Base-by-base conservation (phyloP, 1,140 invertebrate genomes). In the Leptinotarsa texana region DNA sequence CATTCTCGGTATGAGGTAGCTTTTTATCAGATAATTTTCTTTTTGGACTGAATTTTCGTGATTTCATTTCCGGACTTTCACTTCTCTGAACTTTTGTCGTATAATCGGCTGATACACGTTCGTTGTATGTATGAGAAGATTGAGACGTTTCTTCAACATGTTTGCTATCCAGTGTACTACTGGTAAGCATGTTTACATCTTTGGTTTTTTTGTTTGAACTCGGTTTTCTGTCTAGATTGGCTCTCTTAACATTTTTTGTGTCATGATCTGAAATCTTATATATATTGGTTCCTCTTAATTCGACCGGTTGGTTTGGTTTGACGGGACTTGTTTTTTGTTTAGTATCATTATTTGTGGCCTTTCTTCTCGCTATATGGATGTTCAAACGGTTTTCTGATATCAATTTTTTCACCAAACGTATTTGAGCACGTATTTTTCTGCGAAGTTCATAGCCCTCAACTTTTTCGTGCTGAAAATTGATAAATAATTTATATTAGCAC, bases 361-460 rank as follows among this genome's bases (percentile, higher is more conserved):
- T 73, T 74, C 75, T 77, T 71, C 69, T 73, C 17, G 47, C 47
- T 13, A 79, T 73, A 33, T 77, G 77, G 61, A 42, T 71, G 18
- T 86, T 81, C 22, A 85, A 83, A 74, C 87, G 87, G 42, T 79
- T 77, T 74, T 84, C 84, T 74, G 88, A 86, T 42, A 88, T 85
- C 75, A 87, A 85, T 79, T 91, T 90, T 76, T 89, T 90, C 3
- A 93, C 89, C 11, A 91, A 81, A 76, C 92, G 86, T 71, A 94
- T 93, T 84, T 94, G 92, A 11, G 92, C 88, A 76, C 93, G 88
- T 71, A 94, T 93, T 73, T 91, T 88, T 69, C 92, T 88, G 74
- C 93, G 85, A 80, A 93, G 87, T 78, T 94, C 93, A 81, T 94
- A 94, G 72, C 89, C 89, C 27, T 89, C 89, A 47, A 93, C 90